Conservation (phyloP, 2,888 invertebrate species). For the Merodon equestris region DNA sequence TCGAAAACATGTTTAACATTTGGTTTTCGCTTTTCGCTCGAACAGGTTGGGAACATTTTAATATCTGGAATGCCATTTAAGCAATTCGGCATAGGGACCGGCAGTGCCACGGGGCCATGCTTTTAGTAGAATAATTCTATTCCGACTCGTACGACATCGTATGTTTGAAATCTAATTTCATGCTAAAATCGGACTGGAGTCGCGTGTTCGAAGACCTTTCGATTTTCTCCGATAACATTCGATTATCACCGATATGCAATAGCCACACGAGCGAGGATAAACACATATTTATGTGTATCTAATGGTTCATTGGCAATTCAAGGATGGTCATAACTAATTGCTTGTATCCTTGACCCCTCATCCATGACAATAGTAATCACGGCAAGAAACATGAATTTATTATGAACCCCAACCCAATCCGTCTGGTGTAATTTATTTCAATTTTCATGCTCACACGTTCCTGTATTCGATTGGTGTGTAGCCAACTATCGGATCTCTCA, state of each 20-base stretch:
- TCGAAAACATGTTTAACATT: conserved; percentile 61
- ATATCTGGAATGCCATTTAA: conserved; percentile 51
- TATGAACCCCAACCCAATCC: neutral
- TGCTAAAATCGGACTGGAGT: conserved; percentile 18
- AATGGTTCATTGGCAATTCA: too few relatives aligned
- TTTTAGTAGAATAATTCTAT: too few relatives aligned
- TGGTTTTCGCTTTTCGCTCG: conserved; percentile 34
- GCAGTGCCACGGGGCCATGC: too few relatives aligned
- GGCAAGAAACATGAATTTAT: conserved; percentile 3
- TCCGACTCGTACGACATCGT: too few relatives aligned
- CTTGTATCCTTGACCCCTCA: too few relatives aligned
- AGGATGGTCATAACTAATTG: neutral
- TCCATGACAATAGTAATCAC: too few relatives aligned
- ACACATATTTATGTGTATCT: too few relatives aligned
- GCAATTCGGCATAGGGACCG: conserved; percentile 5
- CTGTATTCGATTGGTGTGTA: too few relatives aligned
- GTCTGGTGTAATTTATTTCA: conserved; percentile 25
- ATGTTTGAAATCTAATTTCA: conserved; percentile 38
- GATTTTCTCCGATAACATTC: too few relatives aligned
- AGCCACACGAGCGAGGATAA: too few relatives aligned
- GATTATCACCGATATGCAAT: too few relatives aligned
- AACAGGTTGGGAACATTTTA: conserved; percentile 65
- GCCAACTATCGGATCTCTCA: conserved; percentile 47
- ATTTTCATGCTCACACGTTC: conserved; percentile 16
- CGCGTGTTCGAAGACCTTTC: too few relatives aligned